Evolutionary conservation across 2,888 invertebrate genomes (phyloP), one percentile per base, ranked within the genome.

Genomic region (Sinopyrophorus schimmeli): DNA sequence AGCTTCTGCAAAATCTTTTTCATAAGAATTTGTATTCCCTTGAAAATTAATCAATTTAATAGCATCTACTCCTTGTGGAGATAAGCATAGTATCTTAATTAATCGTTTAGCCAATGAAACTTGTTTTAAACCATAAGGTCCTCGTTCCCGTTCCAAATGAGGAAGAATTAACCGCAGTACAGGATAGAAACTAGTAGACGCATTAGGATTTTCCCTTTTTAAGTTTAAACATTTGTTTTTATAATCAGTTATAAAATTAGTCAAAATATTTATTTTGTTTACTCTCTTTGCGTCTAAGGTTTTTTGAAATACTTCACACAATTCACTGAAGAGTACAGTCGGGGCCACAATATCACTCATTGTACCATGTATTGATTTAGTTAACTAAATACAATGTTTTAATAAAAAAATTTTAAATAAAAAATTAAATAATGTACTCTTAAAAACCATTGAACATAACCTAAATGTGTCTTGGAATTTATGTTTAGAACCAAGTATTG

Each of bases 121-220:
- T 72, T 89, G 87, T 74, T 92, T 90, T 51, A 96, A 77, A 11
- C 92, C 90, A 72, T 92, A 92, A 0, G 91, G 80, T 23, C 82
- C 81, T 57, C 95, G 80, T 57, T 88, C 85, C 55, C 86, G 81
- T 64, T 96, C 96, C 18, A 82, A 74, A 48, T 82, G 78, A 1
- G 95, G 93, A 16, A 95, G 64, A 5, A 96, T 71, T 18, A 95
- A 76, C 54, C 95, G 80, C 59, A 96, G 67, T 26, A 91, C 78
- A 4, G 89, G 84, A 70, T 82, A 92, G 49, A 87, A 77, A 48
- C 78, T 81, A 23, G 73, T 73, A 53, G 78, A 75, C 78, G 60
- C 54, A 31, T 63, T 54, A 15, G 66, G 53, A 59, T 65, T 54
- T 30, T 61, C 46, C 2, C 32, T 41, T 59, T 65, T 66, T 2